A percentile compares a stretch with the other conserved stretches of the same genome.
Conservation (phyloP, 1,140 invertebrate genomes). For the Rhagoletis pomonella region DNA sequence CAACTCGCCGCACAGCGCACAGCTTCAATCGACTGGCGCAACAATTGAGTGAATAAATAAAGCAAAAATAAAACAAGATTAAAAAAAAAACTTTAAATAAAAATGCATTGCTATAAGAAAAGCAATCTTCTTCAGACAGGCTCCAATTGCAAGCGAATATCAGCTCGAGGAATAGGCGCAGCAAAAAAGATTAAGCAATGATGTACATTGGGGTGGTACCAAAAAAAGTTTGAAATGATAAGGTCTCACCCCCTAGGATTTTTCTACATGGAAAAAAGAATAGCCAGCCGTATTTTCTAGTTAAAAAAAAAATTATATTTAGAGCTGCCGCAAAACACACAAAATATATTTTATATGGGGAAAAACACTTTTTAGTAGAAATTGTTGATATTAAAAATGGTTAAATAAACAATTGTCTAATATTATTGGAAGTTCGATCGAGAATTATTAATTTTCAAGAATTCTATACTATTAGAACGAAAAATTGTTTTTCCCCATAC, state of each 20-base stretch:
- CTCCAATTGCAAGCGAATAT: background rate
- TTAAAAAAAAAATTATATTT: too few relatives aligned
- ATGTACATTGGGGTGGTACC: background rate
- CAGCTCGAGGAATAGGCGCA: background rate
- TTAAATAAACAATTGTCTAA: too few relatives aligned
- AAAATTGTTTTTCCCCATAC: background rate
- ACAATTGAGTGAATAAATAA: constrained; percentile 1
- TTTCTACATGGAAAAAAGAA: too few relatives aligned
- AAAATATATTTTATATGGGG: too few relatives aligned
- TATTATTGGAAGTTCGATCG: too few relatives aligned
- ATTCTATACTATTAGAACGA: too few relatives aligned
- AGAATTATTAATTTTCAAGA: too few relatives aligned
- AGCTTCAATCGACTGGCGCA: constrained; percentile 19
- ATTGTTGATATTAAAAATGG: too few relatives aligned
- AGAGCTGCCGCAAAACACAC: background rate
- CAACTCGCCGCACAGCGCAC: background rate
- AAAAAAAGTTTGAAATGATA: too few relatives aligned
- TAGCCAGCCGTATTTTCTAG: too few relatives aligned
- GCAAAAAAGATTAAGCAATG: background rate
- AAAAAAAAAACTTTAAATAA: background rate
- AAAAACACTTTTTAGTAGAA: too few relatives aligned
- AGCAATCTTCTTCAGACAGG: background rate
- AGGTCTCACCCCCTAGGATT: too few relatives aligned
- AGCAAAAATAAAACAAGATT: background rate
- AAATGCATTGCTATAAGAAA: constrained; percentile 8